Percentiles rank a stretch among this genome's conserved stretches.
phyloP scores from a whole-genome alignment of 2,113 vertebrate genomes.

The Crotophaga sulcirostris region DNA sequence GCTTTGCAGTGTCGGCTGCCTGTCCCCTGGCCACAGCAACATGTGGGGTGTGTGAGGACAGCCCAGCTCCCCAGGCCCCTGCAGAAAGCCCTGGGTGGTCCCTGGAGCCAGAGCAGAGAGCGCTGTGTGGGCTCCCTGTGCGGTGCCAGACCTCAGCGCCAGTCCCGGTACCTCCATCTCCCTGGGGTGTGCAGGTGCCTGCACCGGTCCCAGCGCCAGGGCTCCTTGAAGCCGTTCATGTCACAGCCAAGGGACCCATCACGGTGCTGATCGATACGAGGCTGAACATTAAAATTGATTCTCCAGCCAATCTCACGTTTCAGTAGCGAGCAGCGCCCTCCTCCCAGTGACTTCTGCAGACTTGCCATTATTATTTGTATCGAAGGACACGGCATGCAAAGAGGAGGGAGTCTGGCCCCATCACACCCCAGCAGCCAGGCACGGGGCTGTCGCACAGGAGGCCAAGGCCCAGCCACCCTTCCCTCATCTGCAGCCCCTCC shows the following conservation, averaged over 20 bases:
- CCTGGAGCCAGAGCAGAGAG: background rate
- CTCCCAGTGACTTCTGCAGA: background rate
- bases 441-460: background rate
- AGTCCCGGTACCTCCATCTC: background rate
- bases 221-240: background rate
- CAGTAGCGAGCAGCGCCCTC: rapidly evolving
- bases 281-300: background rate
- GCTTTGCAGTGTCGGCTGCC: background rate
- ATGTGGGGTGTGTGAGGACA: rapidly evolving
- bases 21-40: background rate
- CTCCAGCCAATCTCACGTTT: background rate
- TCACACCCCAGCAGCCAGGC: too few species aligned
- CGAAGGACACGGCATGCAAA: rapidly evolving
- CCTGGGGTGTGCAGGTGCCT: rapidly evolving
- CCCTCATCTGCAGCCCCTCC: background rate
- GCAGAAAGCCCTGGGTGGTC: background rate
- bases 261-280: rapidly evolving
- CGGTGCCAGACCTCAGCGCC: background rate
- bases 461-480: background rate
- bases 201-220: rapidly evolving
- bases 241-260: background rate
- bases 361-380: rapidly evolving
- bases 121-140: rapidly evolving
- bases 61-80: rapidly evolving
- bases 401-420: background rate